Evolutionary conservation across 2,113 vertebrate species (phyloP).

Genomic region (Triplophysa rosa): DNA sequence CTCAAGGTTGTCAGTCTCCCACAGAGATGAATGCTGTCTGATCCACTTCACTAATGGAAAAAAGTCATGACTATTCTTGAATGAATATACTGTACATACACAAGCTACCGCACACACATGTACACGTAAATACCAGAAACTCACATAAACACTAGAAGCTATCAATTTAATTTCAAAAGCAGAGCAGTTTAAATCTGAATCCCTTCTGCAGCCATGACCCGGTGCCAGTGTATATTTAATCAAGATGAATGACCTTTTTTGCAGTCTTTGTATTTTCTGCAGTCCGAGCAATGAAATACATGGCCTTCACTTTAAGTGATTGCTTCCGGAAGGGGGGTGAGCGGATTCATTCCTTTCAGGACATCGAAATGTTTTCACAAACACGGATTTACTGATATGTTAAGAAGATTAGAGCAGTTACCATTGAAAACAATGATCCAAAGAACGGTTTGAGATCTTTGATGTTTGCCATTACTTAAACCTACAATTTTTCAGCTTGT

Average conservation of each 20-base stretch:
- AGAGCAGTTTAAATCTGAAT: constrained; percentile 55
- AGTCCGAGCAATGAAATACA: constrained; percentile 27
- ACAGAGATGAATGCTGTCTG: constrained; percentile 47
- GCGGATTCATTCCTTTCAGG: constrained; percentile 22
- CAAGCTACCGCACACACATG: constrained; percentile 10
- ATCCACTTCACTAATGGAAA: constrained; percentile 57
- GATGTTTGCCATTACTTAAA: neutral
- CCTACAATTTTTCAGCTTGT: neutral
- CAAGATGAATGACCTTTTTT: constrained; percentile 57
- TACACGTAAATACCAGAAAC: constrained; percentile 24
- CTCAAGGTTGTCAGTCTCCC: constrained; percentile 36
- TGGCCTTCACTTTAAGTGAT: constrained; percentile 39
- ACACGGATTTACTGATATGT: neutral
- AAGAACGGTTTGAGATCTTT: neutral
- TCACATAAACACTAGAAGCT: constrained; percentile 33
- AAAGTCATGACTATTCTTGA: constrained; percentile 50
- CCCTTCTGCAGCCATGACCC: constrained; percentile 54
- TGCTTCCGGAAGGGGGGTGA: constrained; percentile 34
- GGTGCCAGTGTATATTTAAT: constrained; percentile 54
- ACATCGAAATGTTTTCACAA: constrained; percentile 28
- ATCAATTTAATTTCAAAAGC: constrained; percentile 58
- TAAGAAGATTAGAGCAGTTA: constrained; percentile 12
- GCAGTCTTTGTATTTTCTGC: constrained; percentile 29
- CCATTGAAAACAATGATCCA: constrained; percentile 1
- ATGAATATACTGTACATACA: constrained; percentile 26